A percentile compares a stretch with the other conserved stretches of the same genome.
Evolutionary conservation across 2,797 vertebrate species (phyloP).

Genomic region (Lateolabrax maculatus): DNA sequence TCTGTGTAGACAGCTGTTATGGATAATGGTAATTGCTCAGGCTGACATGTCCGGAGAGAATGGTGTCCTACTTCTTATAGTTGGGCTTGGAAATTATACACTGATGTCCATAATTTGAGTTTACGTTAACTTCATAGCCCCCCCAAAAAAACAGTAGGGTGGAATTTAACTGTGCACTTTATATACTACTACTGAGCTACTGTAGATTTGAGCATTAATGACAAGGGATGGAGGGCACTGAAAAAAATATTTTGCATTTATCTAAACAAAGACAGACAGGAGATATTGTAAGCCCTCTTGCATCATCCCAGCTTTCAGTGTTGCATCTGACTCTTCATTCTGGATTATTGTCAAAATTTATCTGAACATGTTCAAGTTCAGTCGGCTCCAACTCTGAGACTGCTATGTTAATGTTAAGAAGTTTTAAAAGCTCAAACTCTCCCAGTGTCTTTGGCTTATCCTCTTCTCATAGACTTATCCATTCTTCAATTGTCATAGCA

Average conservation of each 20-base stretch:
- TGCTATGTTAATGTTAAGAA: slow-evolving; percentile 47
- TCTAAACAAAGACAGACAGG: not conserved
- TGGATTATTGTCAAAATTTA: slow-evolving; percentile 61
- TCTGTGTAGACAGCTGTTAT: not conserved
- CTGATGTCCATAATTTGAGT: not conserved
- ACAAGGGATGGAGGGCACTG: not conserved
- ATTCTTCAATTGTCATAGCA: slow-evolving; percentile 50
- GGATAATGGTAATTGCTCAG: too few species aligned
- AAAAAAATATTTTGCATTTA: not conserved
- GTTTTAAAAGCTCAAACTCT: slow-evolving; percentile 64
- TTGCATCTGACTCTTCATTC: slow-evolving; percentile 35
- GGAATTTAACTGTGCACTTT: not conserved
- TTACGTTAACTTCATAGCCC: not conserved
- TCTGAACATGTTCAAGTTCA: slow-evolving; percentile 57
- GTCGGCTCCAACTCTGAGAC: slow-evolving; percentile 42
- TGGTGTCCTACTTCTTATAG: not conserved
- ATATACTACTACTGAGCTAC: not conserved
- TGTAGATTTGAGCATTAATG: not conserved
- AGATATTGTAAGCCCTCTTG: slow-evolving; percentile 15
- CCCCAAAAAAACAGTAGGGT: not conserved
- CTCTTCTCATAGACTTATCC: slow-evolving; percentile 47
- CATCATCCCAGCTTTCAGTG: slow-evolving; percentile 17
- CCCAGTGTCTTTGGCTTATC: slow-evolving; percentile 58
- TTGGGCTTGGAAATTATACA: not conserved
- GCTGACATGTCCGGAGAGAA: not conserved